Base-by-base conservation (phyloP, 2,113 vertebrate genomes). In the Chascanopsetta lugubris region DNA sequence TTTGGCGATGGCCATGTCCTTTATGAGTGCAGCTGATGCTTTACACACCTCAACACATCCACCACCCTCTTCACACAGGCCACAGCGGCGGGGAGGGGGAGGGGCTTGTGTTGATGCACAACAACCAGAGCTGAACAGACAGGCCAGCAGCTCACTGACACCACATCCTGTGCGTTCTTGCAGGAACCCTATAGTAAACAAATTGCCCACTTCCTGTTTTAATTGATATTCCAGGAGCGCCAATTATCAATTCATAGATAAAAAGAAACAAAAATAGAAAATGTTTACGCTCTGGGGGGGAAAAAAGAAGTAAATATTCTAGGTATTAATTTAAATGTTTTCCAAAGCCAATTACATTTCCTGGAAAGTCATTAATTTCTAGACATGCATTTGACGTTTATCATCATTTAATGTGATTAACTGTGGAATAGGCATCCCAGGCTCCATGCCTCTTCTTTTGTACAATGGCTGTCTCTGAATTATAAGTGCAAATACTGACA, bases 151-250 rank as follows among this genome's bases (percentile, higher is more conserved):
- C n/a, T 51, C 38, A 15, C 9, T n/a, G 1, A 40, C 10, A 17
- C 8, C 27, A 20, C 45, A 51, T 9, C 56, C 48, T 36, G 20
- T n/a, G 12, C 20, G 8, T 15, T 34, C 13, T 9, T 61, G 51
- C 25, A 32, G 11, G 26, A 2, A 17, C 32, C 8, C n/a, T n/a
- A 21, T 5, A 42, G 18, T 40, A 45, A 50, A 26, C 54, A 42
- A 32, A 43, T 55, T 40, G 36, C 40, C 42, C 20, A 64, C 57
- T 25, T 67, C 27, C 8, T 60, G 9, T 11, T n/a, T n/a, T n/a
- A n/a, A n/a, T n/a, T n/a, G n/a, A n/a, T 15, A 9, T 29, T n/a
- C 32, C 38, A 2, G 8, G 34, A n/a, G 26, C 8, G 8, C 2
- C 1, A 3, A 18, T 30, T 32, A 20, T 49, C 36, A 15, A 47